Conservation (phyloP, 2,888 invertebrate species). For the Trachelus tabidus region DNA sequence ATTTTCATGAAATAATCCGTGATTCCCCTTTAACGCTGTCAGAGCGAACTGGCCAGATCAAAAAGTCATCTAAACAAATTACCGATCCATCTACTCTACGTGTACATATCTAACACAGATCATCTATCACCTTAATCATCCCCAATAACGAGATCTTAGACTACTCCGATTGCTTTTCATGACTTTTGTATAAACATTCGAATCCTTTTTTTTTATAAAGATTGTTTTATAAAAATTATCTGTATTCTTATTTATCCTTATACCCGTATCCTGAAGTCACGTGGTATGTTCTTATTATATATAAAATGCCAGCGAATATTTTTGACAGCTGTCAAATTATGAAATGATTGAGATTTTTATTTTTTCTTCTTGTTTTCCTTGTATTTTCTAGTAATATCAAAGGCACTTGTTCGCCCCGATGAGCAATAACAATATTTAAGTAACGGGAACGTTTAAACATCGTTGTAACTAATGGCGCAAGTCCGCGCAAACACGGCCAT, state of each 20-base stretch:
- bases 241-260: neutral
- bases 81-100: neutral
- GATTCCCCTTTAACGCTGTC: neutral
- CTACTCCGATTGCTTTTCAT: neutral
- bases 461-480: slow-evolving; percentile 24
- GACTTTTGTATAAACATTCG: neutral
- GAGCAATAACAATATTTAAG: neutral
- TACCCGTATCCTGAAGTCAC: neutral
- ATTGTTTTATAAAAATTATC: neutral
- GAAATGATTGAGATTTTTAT: neutral
- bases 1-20: neutral
- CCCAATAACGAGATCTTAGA: neutral
- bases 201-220: neutral
- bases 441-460: slow-evolving; percentile 16
- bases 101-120: neutral
- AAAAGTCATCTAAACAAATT: neutral
- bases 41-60: neutral
- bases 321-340: neutral
- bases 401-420: neutral
- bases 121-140: neutral
- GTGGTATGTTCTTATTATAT: neutral
- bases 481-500: slow-evolving; percentile 29
- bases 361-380: neutral
- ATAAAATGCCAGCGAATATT: neutral
- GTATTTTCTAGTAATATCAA: neutral